Evolutionary conservation across 2,113 vertebrate species (phyloP).

Genomic region (Limnothrissa miodon): DNA sequence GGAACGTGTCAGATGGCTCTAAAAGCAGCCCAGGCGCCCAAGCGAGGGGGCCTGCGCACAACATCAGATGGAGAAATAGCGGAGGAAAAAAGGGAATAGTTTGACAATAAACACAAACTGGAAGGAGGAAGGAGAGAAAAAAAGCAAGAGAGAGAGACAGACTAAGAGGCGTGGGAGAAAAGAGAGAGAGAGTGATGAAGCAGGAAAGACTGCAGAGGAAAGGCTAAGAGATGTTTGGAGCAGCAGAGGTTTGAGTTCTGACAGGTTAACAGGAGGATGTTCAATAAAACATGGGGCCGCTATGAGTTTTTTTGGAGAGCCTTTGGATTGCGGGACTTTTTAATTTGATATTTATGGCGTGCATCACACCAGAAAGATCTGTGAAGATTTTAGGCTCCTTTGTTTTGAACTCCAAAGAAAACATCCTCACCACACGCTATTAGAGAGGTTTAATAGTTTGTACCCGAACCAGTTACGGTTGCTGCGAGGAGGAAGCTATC

Average conservation of each 20-base stretch:
- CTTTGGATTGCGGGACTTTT: not conserved
- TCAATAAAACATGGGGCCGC: constrained; percentile 11
- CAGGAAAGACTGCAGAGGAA: not conserved
- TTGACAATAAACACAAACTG: constrained; percentile 47
- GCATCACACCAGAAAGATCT: not conserved
- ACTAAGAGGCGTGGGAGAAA: not conserved
- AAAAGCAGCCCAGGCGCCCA: constrained; percentile 32
- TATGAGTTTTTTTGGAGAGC: not conserved
- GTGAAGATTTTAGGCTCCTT: not conserved
- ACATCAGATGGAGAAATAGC: constrained; percentile 40
- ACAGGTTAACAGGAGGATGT: constrained; percentile 3
- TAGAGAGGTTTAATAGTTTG: not conserved
- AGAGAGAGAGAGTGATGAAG: not conserved
- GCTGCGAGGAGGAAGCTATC: not conserved
- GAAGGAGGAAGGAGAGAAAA: constrained; percentile 15
- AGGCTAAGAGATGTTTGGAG: not conserved
- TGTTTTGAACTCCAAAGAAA: not conserved
- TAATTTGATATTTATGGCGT: constrained; percentile 7
- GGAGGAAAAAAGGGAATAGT: constrained; percentile 36
- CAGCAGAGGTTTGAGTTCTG: not conserved
- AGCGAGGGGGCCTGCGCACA: constrained; percentile 36
- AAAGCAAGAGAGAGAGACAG: constrained; percentile 14
- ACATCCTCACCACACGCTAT: not conserved
- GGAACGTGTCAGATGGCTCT: constrained; percentile 36
- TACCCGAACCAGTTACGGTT: not conserved